A percentile compares a stretch with the other conserved stretches of the same genome.
Evolutionary conservation across 2,797 vertebrate genomes (phyloP).

Genomic region (Urophycis tenuis): DNA sequence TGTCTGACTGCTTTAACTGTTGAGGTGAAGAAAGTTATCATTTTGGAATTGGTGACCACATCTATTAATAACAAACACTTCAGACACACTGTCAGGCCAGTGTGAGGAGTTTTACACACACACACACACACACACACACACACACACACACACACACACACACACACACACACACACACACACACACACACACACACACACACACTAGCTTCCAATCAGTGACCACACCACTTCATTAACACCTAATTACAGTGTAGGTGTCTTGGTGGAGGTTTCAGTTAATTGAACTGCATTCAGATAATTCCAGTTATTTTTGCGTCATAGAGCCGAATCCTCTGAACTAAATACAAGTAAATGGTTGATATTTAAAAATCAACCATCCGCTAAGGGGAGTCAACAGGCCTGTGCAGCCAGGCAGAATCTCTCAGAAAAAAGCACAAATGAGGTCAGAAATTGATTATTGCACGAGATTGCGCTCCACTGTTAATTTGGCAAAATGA

Average conservation of each 20-base stretch:
- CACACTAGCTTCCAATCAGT: neutral
- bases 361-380: neutral
- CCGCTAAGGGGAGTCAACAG: neutral
- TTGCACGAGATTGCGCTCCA: neutral
- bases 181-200: no score
- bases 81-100: no score
- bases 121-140: no score
- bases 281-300: neutral
- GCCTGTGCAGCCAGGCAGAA: neutral
- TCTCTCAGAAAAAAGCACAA: neutral
- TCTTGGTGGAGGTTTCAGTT: neutral
- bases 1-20: no score
- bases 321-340: neutral
- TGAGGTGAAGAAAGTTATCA: neutral
- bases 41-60: neutral
- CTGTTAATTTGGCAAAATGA: neutral
- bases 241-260: neutral
- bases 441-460: neutral
- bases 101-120: no score
- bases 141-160: no score
- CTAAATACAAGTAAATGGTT: neutral
- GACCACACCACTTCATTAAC: neutral
- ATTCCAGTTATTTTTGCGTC: neutral
- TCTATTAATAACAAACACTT: no score
- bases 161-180: neutral